These are phyloP conservation scores for Ovis canadensis DNA, from an alignment of 2,113 vertebrate species.

Conservation along the genomic window DNA sequence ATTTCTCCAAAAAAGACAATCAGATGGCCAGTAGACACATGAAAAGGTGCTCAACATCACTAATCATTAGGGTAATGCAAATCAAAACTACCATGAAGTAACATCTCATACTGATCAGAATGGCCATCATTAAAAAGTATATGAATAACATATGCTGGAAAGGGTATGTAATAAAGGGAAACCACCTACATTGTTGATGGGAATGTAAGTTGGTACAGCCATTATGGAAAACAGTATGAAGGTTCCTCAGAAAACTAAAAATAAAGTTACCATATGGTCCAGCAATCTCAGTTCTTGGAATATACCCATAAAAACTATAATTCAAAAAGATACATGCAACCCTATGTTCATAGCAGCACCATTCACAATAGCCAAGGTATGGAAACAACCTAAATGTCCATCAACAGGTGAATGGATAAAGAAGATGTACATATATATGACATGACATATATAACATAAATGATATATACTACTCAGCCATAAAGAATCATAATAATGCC, in stretches of 20 bases:
- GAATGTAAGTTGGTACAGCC: neutral
- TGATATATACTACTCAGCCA: neutral
- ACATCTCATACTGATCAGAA: neutral
- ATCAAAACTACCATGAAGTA: neutral
- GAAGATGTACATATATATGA: neutral
- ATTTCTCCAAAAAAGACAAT: neutral
- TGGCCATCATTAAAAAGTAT: neutral
- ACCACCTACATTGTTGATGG: neutral
- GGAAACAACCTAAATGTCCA: neutral
- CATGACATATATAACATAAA: neutral
- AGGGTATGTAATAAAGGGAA: neutral
- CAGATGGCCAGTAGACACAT: neutral
- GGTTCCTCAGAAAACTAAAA: neutral
- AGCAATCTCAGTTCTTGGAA: neutral
- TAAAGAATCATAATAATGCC: neutral
- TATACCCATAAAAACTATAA: neutral
- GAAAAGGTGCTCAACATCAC: neutral
- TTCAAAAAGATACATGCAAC: neutral
- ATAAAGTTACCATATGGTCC: neutral
- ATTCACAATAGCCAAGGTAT: neutral
- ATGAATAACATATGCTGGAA: neutral
- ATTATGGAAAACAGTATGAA: neutral
- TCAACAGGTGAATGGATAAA: neutral
- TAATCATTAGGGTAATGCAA: neutral
- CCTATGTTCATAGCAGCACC: neutral